These are phyloP conservation scores for Epinephelus awoara DNA, from an alignment of 2,797 vertebrate species.

Conservation along the genomic window DNA sequence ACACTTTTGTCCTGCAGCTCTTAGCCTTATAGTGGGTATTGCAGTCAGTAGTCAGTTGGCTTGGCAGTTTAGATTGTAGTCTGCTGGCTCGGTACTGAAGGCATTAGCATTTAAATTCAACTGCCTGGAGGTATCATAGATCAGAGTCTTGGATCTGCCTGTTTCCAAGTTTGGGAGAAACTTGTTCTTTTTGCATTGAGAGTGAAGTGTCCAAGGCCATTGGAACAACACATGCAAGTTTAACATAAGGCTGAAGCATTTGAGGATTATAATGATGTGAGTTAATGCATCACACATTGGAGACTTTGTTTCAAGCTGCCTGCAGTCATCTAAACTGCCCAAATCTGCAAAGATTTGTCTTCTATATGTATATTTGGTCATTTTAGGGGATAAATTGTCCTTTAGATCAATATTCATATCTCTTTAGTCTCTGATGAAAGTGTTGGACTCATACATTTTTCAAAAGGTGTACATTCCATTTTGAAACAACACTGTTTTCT, in stretches of 20 bases:
- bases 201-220: conserved; percentile 38
- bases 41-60: conserved; percentile 50
- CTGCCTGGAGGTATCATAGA: conserved; percentile 67
- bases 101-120: conserved; percentile 80
- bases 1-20: conserved; percentile 35
- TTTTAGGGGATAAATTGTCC: neutral
- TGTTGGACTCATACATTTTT: conserved; percentile 2
- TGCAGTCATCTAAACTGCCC: neutral
- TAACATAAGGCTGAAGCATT: neutral
- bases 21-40: conserved; percentile 22
- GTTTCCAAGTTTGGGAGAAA: conserved; percentile 56
- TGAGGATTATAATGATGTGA: conserved; percentile 3
- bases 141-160: conserved; percentile 67
- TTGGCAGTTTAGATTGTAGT: conserved; percentile 65
- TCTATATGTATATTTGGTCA: neutral
- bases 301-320: conserved; percentile 13
- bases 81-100: conserved; percentile 45
- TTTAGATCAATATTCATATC: conserved; percentile 8
- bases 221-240: conserved; percentile 18
- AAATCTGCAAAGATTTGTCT: neutral
- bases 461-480: neutral
- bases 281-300: neutral
- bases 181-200: conserved; percentile 53
- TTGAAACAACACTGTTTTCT: conserved; percentile 7
- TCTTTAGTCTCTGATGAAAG: conserved; percentile 7